Conservation (phyloP, 2,113 vertebrate genomes). For the Drymodes brunneopygia region DNA sequence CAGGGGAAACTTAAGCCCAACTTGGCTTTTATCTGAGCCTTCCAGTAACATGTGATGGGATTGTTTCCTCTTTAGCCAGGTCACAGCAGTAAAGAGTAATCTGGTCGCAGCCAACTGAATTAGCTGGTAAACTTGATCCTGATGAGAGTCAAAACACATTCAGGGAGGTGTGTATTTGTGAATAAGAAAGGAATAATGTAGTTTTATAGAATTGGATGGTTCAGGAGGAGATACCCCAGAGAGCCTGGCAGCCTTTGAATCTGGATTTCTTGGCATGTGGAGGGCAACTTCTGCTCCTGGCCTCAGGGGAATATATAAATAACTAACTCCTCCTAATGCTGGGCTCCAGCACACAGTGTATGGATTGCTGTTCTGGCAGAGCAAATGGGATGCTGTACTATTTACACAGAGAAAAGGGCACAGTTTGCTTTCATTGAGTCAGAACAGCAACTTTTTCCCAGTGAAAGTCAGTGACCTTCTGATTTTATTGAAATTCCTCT, state of each 20-base stretch:
- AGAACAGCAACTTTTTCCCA: slow-evolving; percentile 21
- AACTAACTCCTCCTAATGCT: not conserved
- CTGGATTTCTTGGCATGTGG: not conserved
- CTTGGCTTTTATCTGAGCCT: not conserved
- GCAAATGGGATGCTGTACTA: not conserved
- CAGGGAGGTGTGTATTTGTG: not conserved
- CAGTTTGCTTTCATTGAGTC: not conserved
- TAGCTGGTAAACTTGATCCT: not conserved
- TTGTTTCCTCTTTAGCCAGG: not conserved
- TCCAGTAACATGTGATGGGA: not conserved
- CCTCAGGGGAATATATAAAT: not conserved
- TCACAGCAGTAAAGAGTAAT: not conserved
- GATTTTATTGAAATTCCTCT: slow-evolving; percentile 61
- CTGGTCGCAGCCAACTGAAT: not conserved
- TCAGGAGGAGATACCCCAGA: not conserved
- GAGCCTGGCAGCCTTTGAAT: not conserved
- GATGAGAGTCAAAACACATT: not conserved
- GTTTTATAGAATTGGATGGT: not conserved
- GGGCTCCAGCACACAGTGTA: not conserved
- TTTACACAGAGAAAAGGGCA: slow-evolving; percentile 28
- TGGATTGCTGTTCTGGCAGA: slow-evolving; percentile 1
- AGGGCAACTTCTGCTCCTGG: not conserved
- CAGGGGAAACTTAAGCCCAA: not conserved
- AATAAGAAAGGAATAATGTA: not conserved
- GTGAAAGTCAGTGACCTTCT: slow-evolving; percentile 49